Percentiles rank a stretch among this genome's conserved stretches.
These are phyloP conservation scores for Periophthalmus magnuspinnatus DNA, from an alignment of 2,797 vertebrate species.

Conservation along the genomic window DNA sequence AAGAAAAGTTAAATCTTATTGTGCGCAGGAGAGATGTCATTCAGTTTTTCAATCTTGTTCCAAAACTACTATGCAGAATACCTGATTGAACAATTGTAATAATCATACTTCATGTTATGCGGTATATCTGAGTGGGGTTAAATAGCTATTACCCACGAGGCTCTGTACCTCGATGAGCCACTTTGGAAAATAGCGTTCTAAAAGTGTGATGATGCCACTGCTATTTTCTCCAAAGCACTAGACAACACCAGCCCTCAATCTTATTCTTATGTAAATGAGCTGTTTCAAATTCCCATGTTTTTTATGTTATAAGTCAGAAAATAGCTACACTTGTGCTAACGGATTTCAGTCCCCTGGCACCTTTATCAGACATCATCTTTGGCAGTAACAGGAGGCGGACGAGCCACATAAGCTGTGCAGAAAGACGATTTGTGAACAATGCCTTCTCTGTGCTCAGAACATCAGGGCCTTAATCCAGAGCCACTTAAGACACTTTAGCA, in stretches of 20 bases:
- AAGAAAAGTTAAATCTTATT: not conserved
- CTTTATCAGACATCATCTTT: conserved; percentile 52
- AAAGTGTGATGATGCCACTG: conserved; percentile 4
- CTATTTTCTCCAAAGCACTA: conserved; percentile 9
- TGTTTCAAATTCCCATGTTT: not conserved
- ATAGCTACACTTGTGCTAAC: conserved; percentile 8
- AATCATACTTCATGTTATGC: not conserved
- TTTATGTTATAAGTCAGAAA: conserved; percentile 6
- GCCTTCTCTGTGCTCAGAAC: conserved; percentile 43
- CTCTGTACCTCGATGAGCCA: not conserved
- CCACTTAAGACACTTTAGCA: conserved; percentile 38
- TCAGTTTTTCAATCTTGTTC: not conserved
- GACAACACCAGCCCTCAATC: conserved; percentile 36
- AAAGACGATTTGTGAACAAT: conserved; percentile 48
- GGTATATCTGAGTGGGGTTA: not conserved
- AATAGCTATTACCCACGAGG: conserved; percentile 1
- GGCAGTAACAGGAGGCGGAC: conserved; percentile 23
- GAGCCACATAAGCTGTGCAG: conserved; percentile 45
- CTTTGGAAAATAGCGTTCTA: too few species aligned
- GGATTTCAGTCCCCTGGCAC: conserved; percentile 40
- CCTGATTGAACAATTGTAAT: not conserved
- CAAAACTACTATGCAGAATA: not conserved
- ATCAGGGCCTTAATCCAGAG: conserved; percentile 48
- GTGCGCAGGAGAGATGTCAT: too few species aligned
- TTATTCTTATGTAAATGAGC: conserved; percentile 44